Evolutionary conservation across 2,888 invertebrate genomes (phyloP).

Genomic region (Hyles lineata): DNA sequence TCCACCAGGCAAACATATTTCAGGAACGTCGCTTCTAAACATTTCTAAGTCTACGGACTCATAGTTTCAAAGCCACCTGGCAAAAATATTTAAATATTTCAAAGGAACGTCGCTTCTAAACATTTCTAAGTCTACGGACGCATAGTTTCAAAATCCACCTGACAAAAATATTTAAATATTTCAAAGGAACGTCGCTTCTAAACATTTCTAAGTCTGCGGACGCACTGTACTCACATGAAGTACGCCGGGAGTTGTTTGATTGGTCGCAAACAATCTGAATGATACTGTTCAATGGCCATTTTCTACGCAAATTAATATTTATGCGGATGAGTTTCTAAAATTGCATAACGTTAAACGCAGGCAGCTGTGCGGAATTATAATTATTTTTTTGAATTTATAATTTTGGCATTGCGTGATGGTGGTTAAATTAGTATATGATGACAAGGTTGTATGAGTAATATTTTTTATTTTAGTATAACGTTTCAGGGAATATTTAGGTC

Average conservation of each 20-base stretch:
- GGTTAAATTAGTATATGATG: slow-evolving; percentile 32
- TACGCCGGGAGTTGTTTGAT: slow-evolving; percentile 46
- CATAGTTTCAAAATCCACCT: too few species aligned
- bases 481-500: too few species aligned
- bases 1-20: background rate
- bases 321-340: slow-evolving; percentile 58
- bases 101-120: slow-evolving; percentile 35
- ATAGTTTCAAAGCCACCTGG: too few species aligned
- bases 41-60: slow-evolving; percentile 32
- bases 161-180: too few species aligned
- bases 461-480: background rate
- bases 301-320: slow-evolving; percentile 62
- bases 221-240: slow-evolving; percentile 38
- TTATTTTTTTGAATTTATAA: slow-evolving; percentile 36
- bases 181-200: slow-evolving; percentile 35
- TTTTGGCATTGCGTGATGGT: slow-evolving; percentile 35
- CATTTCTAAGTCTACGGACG: slow-evolving; percentile 31
- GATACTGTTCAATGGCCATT: slow-evolving; percentile 52
- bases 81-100: too few species aligned
- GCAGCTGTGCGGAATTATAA: slow-evolving; percentile 36
- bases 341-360: slow-evolving; percentile 51
- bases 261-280: slow-evolving; percentile 52
- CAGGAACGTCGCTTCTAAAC: slow-evolving; percentile 35
- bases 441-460: background rate
- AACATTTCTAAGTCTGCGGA: slow-evolving; percentile 29